Evolutionary conservation across 2,113 vertebrate species (phyloP).

Genomic region (Toxotes chatareus): DNA sequence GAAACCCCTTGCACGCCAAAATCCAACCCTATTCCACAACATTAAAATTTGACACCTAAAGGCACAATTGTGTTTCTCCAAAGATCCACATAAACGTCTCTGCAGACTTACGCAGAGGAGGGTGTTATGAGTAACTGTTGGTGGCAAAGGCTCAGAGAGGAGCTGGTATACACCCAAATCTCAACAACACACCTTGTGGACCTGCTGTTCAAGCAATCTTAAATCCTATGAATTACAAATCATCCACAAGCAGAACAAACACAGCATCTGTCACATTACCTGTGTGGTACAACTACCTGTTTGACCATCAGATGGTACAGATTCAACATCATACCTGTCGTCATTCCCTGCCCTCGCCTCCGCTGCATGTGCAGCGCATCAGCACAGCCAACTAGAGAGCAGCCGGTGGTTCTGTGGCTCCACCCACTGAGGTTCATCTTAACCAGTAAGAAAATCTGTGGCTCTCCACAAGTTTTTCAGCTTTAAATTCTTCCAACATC

Average conservation of each 20-base stretch:
- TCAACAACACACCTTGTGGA: background rate
- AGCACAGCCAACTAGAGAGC: background rate
- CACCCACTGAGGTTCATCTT: background rate
- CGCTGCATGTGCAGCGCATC: background rate
- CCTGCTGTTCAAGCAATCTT: background rate
- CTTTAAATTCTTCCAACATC: conserved; percentile 35
- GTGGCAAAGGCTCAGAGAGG: too few species aligned
- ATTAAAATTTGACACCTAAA: background rate
- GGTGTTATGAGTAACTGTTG: background rate
- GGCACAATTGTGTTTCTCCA: too few species aligned
- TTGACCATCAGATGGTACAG: background rate
- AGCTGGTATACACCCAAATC: background rate
- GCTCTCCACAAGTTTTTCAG: background rate
- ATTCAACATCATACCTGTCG: background rate
- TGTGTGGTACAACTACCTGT: background rate
- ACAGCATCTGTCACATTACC: background rate
- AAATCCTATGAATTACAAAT: background rate
- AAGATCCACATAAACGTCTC: too few species aligned
- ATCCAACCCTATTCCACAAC: background rate
- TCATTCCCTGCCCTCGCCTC: background rate
- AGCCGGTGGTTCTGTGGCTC: background rate
- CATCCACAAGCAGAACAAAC: background rate
- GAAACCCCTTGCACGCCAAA: background rate
- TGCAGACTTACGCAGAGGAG: too few species aligned
- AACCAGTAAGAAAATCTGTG: conserved; percentile 8